Base-by-base conservation (phyloP, 1,140 invertebrate genomes). In the Lepidurus packardi region DNA sequence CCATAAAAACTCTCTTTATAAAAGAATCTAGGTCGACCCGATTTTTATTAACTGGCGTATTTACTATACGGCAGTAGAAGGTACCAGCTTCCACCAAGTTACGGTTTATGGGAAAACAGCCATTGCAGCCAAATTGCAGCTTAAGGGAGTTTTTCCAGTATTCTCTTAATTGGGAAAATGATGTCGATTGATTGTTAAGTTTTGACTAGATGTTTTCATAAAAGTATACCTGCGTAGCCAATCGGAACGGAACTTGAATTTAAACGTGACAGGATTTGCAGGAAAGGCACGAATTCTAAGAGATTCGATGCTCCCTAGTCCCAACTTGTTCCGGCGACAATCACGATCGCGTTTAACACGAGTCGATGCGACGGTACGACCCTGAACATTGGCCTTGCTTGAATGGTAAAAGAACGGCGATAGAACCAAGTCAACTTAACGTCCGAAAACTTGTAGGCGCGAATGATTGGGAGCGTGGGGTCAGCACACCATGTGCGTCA, bases 401-500 rank as follows among this genome's bases (percentile, higher is more conserved):
- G 2, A 4, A 34, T 34, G 34, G 34, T 34, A 34, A 34, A 34
- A 34, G 34, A 34, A 34, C 13, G 53, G 53, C 53, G 21, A 21
- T 3, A 7, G 53, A 65, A 7, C 21, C 9, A 16, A 65, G 53
- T 9, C 53, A 65, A 65, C n/a, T 65, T 7, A 21, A 13, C 53
- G 16, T 65, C 13, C 16, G 21, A 65, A 65, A 65, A 65, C 53
- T 65, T 13, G 7, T 21, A 65, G 13, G 53, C 53, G 53, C 8
- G 53, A 65, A 65, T 11, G 53, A 65, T 65, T 65, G 53, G 13
- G 53, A 65, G 21, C 16, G 21, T 65, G 21, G 53, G 53, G 53
- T 65, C 53, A 65, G 16, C 53, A 65, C 34, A 65, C 53, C 16
- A 65, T 21, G 53, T 65, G n/a, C 53, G 53, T 65, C 53, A 65